These are phyloP conservation scores for Perdita meconis DNA, from an alignment of 2,888 invertebrate genomes.

Conservation along the genomic window DNA sequence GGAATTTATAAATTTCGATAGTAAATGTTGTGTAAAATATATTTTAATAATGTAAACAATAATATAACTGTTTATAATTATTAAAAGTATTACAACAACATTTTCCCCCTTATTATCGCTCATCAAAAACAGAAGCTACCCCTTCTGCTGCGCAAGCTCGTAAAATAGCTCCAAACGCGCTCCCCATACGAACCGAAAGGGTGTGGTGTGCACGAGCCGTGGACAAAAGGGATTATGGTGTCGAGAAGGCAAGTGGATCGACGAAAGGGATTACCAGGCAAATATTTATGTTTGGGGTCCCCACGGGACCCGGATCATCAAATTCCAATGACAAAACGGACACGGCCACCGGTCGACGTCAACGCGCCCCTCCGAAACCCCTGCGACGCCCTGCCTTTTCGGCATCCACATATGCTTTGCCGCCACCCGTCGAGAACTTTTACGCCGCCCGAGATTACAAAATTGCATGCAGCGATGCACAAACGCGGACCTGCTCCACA, in stretches of 20 bases:
- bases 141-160: slow-evolving; percentile 11
- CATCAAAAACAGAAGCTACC: background rate
- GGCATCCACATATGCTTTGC: slow-evolving; percentile 70
- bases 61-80: background rate
- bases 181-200: slow-evolving; percentile 58
- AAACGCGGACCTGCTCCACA: too few species aligned
- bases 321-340: slow-evolving; percentile 80
- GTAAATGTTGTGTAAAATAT: too few species aligned
- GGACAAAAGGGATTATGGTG: slow-evolving; percentile 50
- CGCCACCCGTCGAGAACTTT: slow-evolving; percentile 26
- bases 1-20: too few species aligned
- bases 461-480: too few species aligned
- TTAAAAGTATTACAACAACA: too few species aligned
- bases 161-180: slow-evolving; percentile 34
- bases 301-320: slow-evolving; percentile 74
- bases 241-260: slow-evolving; percentile 62
- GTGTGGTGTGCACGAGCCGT: slow-evolving; percentile 32
- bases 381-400: too few species aligned
- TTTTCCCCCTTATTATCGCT: background rate
- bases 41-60: too few species aligned
- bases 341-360: slow-evolving; percentile 64
- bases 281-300: slow-evolving; percentile 71
- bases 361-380: slow-evolving; percentile 36
- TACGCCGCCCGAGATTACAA: slow-evolving; percentile 30
- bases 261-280: slow-evolving; percentile 65